Evolutionary conservation across 2,888 invertebrate species (phyloP).

Genomic region (Drosophila gaucha): DNA sequence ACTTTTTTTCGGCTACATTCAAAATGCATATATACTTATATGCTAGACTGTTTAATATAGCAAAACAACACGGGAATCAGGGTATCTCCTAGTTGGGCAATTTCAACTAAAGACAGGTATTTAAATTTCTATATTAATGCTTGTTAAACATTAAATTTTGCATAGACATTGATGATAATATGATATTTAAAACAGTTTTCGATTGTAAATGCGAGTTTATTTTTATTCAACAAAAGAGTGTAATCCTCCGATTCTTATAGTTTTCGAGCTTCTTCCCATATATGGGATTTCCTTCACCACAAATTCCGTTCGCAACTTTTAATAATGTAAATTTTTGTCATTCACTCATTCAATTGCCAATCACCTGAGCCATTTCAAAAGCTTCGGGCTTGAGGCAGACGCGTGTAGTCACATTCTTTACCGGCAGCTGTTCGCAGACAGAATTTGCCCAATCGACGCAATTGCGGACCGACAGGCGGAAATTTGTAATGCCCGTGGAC

Average conservation of each 20-base stretch:
- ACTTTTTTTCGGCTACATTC: too few species aligned
- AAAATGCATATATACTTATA: too few species aligned
- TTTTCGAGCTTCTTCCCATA: neutral
- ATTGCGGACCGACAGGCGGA: slow-evolving; percentile 3
- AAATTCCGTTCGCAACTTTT: neutral
- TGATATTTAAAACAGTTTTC: neutral
- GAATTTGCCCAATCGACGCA: neutral
- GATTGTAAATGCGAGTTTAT: neutral
- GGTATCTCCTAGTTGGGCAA: too few species aligned
- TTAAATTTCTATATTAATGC: too few species aligned
- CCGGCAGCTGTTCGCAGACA: slow-evolving; percentile 20
- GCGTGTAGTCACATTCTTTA: neutral
- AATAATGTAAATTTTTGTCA: neutral
- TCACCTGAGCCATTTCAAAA: slow-evolving; percentile 11
- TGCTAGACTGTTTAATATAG: too few species aligned
- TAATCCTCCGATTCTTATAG: neutral
- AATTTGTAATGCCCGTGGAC: neutral
- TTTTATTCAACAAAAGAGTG: neutral
- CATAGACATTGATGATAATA: too few species aligned
- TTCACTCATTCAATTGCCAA: slow-evolving; percentile 6
- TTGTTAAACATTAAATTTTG: too few species aligned
- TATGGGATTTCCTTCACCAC: neutral
- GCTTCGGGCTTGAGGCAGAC: slow-evolving; percentile 20
- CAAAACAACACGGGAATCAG: too few species aligned
- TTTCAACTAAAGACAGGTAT: too few species aligned